These are phyloP conservation scores for Deilephila elpenor DNA, from an alignment of 2,888 invertebrate genomes.

Conservation along the genomic window DNA sequence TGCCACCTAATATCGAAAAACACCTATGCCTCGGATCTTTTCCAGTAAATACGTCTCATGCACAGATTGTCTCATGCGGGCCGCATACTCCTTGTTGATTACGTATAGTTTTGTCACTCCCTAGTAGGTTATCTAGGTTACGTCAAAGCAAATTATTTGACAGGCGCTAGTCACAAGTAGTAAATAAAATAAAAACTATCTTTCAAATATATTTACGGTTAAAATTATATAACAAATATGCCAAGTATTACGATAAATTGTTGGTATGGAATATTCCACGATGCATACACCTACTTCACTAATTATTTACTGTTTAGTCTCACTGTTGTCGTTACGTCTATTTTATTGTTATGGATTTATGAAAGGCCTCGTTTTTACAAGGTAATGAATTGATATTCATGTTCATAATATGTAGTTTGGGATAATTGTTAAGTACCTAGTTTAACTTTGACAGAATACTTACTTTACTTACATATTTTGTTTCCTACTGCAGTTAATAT, in stretches of 20 bases:
- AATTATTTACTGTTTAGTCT: conserved; percentile 65
- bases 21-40: too few species aligned
- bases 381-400: conserved; percentile 45
- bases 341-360: conserved; percentile 65
- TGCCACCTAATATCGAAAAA: too few species aligned
- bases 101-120: too few species aligned
- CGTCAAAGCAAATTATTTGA: too few species aligned
- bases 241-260: conserved; percentile 46
- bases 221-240: conserved; percentile 38
- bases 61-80: too few species aligned
- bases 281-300: conserved; percentile 67
- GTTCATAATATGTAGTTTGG: too few species aligned
- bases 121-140: too few species aligned
- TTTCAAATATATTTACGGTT: not conserved
- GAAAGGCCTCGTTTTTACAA: conserved; percentile 69
- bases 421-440: too few species aligned
- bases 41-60: too few species aligned
- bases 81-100: too few species aligned
- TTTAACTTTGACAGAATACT: not conserved
- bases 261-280: conserved; percentile 61
- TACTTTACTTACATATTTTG: not conserved
- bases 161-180: too few species aligned
- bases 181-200: too few species aligned
- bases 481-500: conserved; percentile 59
- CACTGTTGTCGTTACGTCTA: conserved; percentile 55